Conservation (phyloP, 2,113 vertebrate genomes). For the Indri indri region DNA sequence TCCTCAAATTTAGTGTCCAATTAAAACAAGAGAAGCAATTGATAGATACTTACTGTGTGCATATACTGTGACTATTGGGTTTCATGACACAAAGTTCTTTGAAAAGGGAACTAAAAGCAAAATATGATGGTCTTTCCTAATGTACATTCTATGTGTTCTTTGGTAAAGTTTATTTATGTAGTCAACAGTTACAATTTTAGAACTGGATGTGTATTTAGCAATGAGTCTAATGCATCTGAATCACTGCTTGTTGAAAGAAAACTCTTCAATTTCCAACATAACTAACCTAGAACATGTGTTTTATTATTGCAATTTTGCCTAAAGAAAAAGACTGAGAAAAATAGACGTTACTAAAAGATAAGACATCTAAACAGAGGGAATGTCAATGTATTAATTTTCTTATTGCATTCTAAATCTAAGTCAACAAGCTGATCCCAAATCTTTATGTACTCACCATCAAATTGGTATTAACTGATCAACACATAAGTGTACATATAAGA, state of each 20-base stretch:
- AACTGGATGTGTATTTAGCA: not conserved
- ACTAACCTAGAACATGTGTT: not conserved
- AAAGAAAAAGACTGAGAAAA: not conserved
- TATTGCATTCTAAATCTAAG: not conserved
- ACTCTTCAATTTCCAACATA: not conserved
- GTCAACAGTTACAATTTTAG: not conserved
- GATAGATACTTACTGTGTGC: not conserved
- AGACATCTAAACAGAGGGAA: not conserved
- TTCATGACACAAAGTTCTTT: not conserved
- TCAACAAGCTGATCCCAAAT: not conserved
- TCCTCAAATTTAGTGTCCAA: not conserved
- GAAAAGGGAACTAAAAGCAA: not conserved
- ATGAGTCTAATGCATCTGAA: not conserved
- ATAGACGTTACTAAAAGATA: not conserved
- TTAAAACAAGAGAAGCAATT: not conserved
- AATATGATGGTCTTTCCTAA: not conserved
- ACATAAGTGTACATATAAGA: too few relatives aligned
- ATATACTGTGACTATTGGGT: not conserved
- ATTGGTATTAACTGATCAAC: too few relatives aligned
- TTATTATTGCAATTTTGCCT: not conserved
- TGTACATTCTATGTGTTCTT: not conserved
- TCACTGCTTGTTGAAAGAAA: not conserved
- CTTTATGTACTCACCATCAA: too few relatives aligned
- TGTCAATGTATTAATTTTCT: not conserved
- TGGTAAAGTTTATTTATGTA: not conserved